Conservation (phyloP, 1,140 invertebrate species). For the Drosophila cardini region DNA sequence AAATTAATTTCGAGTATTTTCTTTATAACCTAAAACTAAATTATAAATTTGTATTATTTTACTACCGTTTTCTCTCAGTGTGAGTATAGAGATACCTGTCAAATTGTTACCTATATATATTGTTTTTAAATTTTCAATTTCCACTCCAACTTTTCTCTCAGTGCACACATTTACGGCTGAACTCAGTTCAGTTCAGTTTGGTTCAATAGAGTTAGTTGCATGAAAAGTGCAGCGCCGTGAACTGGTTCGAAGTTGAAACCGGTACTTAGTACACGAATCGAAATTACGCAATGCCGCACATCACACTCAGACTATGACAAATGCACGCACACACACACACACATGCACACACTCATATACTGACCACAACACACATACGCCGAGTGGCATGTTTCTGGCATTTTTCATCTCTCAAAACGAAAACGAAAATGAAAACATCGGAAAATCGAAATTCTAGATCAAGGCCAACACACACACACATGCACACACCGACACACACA, state of each 20-base stretch:
- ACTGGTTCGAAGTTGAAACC: conserved; percentile 71
- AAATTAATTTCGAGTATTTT: no score
- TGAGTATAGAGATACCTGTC: no score
- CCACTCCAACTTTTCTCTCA: not conserved
- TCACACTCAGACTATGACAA: conserved; percentile 21
- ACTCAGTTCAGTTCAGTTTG: conserved; percentile 20
- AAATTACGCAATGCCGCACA: conserved; percentile 67
- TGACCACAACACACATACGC: no score
- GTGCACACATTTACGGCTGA: conserved; percentile 15
- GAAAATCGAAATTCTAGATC: conserved; percentile 79
- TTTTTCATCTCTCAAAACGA: conserved; percentile 45
- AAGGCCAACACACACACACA: conserved; percentile 59
- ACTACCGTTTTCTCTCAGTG: no score
- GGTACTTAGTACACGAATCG: conserved; percentile 66
- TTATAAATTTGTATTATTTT: no score
- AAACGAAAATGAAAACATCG: conserved; percentile 70
- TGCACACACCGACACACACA: not conserved
- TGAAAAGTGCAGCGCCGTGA: conserved; percentile 43
- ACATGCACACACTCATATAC: not conserved
- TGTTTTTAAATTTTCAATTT: no score
- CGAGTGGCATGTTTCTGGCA: conserved; percentile 37
- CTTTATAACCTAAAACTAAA: no score
- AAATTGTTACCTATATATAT: no score
- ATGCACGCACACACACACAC: not conserved
- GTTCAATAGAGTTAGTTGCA: conserved; percentile 60